Evolutionary conservation across 1,140 invertebrate species (phyloP).

Genomic region (Meloidogyne chitwoodi): DNA sequence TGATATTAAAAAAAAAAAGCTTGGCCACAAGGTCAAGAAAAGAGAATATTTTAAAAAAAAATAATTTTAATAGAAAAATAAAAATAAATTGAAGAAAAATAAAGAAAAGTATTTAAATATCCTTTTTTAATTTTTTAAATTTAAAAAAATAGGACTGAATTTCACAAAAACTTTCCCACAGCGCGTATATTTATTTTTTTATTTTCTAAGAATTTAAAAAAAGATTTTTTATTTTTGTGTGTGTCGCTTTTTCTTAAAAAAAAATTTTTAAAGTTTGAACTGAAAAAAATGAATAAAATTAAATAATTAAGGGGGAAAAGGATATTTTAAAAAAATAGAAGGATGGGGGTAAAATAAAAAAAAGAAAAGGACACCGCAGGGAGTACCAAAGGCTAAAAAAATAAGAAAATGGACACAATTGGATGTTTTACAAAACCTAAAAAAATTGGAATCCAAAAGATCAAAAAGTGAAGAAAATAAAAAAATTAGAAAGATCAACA

Average conservation of each 20-base stretch:
- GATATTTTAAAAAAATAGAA: not conserved
- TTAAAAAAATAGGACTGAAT: not conserved
- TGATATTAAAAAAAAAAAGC: too few species aligned
- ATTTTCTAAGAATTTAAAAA: not conserved
- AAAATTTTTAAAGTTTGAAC: not conserved
- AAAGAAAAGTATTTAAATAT: not conserved
- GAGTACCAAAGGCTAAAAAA: not conserved
- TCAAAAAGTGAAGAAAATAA: not conserved
- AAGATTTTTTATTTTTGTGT: not conserved
- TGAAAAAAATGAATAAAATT: not conserved
- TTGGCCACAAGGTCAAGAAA: too few species aligned
- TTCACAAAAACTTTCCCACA: not conserved
- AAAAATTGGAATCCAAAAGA: not conserved
- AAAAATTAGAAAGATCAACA: too few species aligned
- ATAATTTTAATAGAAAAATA: too few species aligned
- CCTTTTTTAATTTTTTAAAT: not conserved
- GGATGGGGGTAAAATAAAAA: too few species aligned
- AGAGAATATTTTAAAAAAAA: too few species aligned
- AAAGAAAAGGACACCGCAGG: not conserved
- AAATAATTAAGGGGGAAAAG: too few species aligned
- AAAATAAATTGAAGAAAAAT: not conserved
- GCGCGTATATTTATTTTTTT: not conserved
- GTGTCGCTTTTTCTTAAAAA: not conserved
- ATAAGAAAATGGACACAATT: not conserved
- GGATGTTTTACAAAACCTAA: not conserved